A percentile compares a stretch with the other conserved stretches of the same genome.
Evolutionary conservation across 1,140 invertebrate species (phyloP).

Genomic region (Drosophila obscura): DNA sequence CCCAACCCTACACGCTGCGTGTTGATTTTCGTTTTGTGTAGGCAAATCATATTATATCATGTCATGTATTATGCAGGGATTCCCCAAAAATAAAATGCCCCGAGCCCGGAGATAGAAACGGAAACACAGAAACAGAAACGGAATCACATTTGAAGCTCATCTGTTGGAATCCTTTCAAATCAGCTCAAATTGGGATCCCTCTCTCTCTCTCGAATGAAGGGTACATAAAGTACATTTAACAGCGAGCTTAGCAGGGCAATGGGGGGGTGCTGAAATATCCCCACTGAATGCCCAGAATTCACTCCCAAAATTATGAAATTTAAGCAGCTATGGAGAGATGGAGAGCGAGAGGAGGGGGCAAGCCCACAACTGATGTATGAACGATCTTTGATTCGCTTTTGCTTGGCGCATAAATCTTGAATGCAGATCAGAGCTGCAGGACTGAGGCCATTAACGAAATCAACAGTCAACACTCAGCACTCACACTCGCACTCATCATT

Average conservation of each 20-base stretch:
- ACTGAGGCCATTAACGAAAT: constrained; percentile 65
- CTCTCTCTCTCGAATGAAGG: no score
- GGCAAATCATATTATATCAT: constrained; percentile 75
- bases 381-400: no score
- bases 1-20: constrained; percentile 6
- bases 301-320: no score
- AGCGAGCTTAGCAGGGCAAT: no score
- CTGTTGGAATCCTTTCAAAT: constrained; percentile 9
- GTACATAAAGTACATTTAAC: no score
- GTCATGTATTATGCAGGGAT: constrained; percentile 65
- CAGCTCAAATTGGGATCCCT: background rate
- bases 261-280: no score
- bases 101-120: background rate
- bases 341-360: no score
- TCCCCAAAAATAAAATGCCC: constrained; percentile 24
- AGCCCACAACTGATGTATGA: no score
- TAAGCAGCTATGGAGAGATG: no score
- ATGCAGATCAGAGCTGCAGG: no score
- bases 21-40: constrained; percentile 71
- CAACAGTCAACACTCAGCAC: constrained; percentile 54
- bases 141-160: constrained; percentile 12
- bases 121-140: constrained; percentile 1
- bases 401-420: no score
- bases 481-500: constrained; percentile 24
- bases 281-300: no score